Evolutionary conservation across 2,113 vertebrate species (phyloP).

Genomic region (Mugil cephalus): DNA sequence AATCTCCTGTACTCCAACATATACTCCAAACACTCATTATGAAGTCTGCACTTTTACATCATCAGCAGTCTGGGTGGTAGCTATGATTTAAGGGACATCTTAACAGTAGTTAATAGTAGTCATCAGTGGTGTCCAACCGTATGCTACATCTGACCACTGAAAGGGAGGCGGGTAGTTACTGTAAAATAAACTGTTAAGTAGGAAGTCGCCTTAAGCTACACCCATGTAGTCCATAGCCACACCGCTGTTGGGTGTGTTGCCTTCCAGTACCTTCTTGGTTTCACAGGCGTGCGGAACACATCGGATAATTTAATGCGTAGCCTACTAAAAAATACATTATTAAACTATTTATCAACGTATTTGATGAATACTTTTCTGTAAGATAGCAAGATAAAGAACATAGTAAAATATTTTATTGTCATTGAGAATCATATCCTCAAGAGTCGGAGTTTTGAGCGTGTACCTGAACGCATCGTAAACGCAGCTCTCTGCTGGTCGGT

Average conservation of each 20-base stretch:
- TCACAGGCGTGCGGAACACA: not conserved
- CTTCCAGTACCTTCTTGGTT: rapidly evolving
- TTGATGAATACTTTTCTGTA: not conserved
- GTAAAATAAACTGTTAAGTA: conserved; percentile 19
- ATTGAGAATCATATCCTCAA: not conserved
- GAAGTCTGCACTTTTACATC: not conserved
- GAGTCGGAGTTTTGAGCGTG: conserved; percentile 12
- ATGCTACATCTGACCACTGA: no score
- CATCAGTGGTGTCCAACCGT: no score
- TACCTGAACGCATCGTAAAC: conserved; percentile 18
- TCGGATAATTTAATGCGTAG: rapidly evolving
- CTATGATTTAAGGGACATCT: not conserved
- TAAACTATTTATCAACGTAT: not conserved
- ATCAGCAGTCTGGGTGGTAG: not conserved
- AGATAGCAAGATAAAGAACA: rapidly evolving
- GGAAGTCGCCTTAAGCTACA: conserved; percentile 33
- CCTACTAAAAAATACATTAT: not conserved
- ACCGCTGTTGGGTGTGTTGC: conserved; percentile 6
- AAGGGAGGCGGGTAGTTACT: not conserved
- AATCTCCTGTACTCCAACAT: no score
- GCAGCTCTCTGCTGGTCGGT: conserved; percentile 21
- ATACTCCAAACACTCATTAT: not conserved
- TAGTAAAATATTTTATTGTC: not conserved
- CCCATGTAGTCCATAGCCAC: not conserved
- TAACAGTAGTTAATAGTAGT: no score